Conservation (phyloP, 2,888 invertebrate genomes). For the Stenodema calcarata region DNA sequence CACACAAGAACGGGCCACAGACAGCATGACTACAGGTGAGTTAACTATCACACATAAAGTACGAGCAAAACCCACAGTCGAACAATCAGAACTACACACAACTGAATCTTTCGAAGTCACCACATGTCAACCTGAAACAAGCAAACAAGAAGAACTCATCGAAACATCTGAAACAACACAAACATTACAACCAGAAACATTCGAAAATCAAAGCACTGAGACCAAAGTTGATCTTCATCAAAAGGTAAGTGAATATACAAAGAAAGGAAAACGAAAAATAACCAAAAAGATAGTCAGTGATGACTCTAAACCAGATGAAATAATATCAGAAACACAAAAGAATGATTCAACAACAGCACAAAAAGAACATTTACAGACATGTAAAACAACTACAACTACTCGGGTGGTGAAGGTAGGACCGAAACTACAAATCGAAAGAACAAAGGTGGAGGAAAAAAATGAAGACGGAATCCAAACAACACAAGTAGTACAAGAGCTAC, state of each 20-base stretch:
- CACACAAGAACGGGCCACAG: neutral
- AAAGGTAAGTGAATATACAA: slow-evolving; percentile 28
- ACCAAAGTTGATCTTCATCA: neutral
- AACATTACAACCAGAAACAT: neutral
- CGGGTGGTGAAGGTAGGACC: slow-evolving; percentile 2
- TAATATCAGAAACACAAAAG: slow-evolving; percentile 16
- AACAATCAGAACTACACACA: neutral
- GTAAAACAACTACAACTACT: neutral
- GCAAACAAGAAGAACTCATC: neutral
- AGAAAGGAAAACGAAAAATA: neutral
- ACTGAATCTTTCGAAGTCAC: neutral
- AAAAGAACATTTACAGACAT: slow-evolving; percentile 20
- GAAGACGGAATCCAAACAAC: neutral
- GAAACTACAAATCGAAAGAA: slow-evolving; percentile 1
- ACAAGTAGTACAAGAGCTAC: slow-evolving; percentile 18
- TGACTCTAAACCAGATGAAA: neutral
- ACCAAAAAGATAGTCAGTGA: neutral
- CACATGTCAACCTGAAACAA: neutral
- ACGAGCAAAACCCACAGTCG: slow-evolving; percentile 49
- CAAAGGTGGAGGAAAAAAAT: neutral
- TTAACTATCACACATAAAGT: slow-evolving; percentile 33
- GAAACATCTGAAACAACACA: neutral
- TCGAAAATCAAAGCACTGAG: neutral
- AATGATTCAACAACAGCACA: neutral
- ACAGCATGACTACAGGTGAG: neutral